phyloP scores from a whole-genome alignment of 1,140 invertebrate genomes.

The Calliphora vicina region DNA sequence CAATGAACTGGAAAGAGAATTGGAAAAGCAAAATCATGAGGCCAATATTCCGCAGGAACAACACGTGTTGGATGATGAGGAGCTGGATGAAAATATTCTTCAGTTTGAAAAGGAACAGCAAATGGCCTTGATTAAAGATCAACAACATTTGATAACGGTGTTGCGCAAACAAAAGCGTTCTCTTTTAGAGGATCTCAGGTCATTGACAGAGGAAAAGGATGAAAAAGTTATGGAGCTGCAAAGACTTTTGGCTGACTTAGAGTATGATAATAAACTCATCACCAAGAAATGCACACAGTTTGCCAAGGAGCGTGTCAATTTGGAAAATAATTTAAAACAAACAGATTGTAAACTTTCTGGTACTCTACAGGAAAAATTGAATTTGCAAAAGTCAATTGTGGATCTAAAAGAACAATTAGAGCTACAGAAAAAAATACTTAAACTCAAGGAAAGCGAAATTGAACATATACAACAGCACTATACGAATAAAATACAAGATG shows the following conservation, averaged over 20 bases:
- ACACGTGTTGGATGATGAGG: not conserved
- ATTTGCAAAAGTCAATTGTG: conserved; percentile 48
- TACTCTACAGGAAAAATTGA: conserved; percentile 47
- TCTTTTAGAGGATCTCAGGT: conserved; percentile 50
- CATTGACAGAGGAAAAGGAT: conserved; percentile 51
- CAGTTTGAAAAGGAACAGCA: conserved; percentile 53
- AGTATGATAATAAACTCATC: conserved; percentile 56
- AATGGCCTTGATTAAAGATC: conserved; percentile 47
- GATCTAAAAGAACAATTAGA: conserved; percentile 51
- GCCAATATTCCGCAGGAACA: not conserved
- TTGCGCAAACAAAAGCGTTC: conserved; percentile 55
- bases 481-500: conserved; percentile 47
- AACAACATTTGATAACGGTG: conserved; percentile 52
- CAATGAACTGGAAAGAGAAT: conserved; percentile 44
- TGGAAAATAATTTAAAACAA: conserved; percentile 48
- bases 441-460: conserved; percentile 53
- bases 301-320: conserved; percentile 45
- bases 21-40: not conserved
- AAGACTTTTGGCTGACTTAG: conserved; percentile 46
- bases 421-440: conserved; percentile 47
- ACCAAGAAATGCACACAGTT: conserved; percentile 52
- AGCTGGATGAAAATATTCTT: conserved; percentile 11
- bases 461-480: conserved; percentile 52
- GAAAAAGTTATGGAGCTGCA: conserved; percentile 50
- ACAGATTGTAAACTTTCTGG: conserved; percentile 41